Conservation (phyloP, 2,113 vertebrate species). For the Channa argus region DNA sequence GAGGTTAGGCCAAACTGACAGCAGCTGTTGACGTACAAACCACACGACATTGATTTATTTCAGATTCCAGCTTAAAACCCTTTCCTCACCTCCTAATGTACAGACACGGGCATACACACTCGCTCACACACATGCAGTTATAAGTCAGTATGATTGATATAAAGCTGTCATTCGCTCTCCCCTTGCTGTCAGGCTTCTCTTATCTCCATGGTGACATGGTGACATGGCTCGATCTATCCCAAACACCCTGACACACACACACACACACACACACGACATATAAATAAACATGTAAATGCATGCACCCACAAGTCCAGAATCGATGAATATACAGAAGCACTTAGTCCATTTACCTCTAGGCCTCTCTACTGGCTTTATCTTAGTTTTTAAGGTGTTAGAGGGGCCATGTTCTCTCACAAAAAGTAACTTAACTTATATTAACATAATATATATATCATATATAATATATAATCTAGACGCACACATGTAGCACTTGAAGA, state of each 20-base stretch:
- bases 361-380: slow-evolving; percentile 16
- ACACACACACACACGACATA: slow-evolving; percentile 9
- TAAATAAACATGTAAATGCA: slow-evolving; percentile 21
- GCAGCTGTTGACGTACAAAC: slow-evolving; percentile 74
- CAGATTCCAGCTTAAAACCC: slow-evolving; percentile 70
- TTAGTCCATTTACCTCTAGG: slow-evolving; percentile 18
- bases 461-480: slow-evolving; percentile 38
- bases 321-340: slow-evolving; percentile 8
- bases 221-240: slow-evolving; percentile 75
- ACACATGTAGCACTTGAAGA: slow-evolving; percentile 12
- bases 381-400: slow-evolving; percentile 36
- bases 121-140: slow-evolving; percentile 33
- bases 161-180: slow-evolving; percentile 74
- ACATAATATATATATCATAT: no score
- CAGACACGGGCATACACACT: slow-evolving; percentile 42
- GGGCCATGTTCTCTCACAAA: slow-evolving; percentile 32
- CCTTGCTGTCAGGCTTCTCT: slow-evolving; percentile 72
- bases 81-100: slow-evolving; percentile 62
- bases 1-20: slow-evolving; percentile 75
- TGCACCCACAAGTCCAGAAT: neutral
- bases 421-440: slow-evolving; percentile 56
- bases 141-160: slow-evolving; percentile 79
- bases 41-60: slow-evolving; percentile 80
- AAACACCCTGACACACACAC: slow-evolving; percentile 35
- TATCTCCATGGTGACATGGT: slow-evolving; percentile 77